Evolutionary conservation across 2,888 invertebrate species (phyloP).

Genomic region (Cheilosia vulpina): DNA sequence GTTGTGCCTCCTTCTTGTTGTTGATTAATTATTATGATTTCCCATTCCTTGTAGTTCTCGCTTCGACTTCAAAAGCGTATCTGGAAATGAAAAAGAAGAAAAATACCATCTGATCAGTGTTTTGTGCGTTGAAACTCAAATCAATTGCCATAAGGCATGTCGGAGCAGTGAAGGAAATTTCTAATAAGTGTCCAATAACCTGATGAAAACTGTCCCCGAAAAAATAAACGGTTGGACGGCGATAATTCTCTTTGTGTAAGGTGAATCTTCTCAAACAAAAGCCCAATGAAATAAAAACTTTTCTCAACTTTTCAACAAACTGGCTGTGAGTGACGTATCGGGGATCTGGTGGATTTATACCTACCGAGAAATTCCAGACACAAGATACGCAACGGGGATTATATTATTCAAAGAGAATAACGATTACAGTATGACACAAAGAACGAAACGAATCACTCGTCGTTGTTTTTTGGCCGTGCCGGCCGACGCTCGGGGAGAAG

Average conservation of each 20-base stretch:
- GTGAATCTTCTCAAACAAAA: slow-evolving; percentile 44
- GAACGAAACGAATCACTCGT: slow-evolving; percentile 60
- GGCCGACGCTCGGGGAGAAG: neutral
- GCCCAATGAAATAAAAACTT: slow-evolving; percentile 9
- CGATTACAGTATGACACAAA: slow-evolving; percentile 64
- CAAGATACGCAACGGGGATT: slow-evolving; percentile 50
- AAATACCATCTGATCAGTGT: slow-evolving; percentile 25
- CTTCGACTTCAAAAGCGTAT: slow-evolving; percentile 54
- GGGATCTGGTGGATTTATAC: slow-evolving; percentile 45
- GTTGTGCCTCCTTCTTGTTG: slow-evolving; percentile 33
- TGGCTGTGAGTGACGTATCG: slow-evolving; percentile 54
- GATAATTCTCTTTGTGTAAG: slow-evolving; percentile 54
- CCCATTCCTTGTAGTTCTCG: slow-evolving; percentile 26
- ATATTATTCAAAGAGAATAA: slow-evolving; percentile 56
- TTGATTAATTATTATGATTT: slow-evolving; percentile 67
- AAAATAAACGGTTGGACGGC: neutral
- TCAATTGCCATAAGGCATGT: slow-evolving; percentile 30
- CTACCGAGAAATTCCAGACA: slow-evolving; percentile 47
- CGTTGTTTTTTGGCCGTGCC: slow-evolving; percentile 14
- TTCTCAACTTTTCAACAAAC: slow-evolving; percentile 46
- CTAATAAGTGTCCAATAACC: slow-evolving; percentile 58
- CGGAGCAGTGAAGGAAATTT: slow-evolving; percentile 14
- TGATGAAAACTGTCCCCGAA: neutral
- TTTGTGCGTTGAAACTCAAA: slow-evolving; percentile 43
- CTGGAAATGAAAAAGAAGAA: slow-evolving; percentile 52